A percentile compares a stretch with the other conserved stretches of the same genome.
These are phyloP conservation scores for Syngnathus scovelli DNA, from an alignment of 2,113 vertebrate genomes.

Conservation along the genomic window DNA sequence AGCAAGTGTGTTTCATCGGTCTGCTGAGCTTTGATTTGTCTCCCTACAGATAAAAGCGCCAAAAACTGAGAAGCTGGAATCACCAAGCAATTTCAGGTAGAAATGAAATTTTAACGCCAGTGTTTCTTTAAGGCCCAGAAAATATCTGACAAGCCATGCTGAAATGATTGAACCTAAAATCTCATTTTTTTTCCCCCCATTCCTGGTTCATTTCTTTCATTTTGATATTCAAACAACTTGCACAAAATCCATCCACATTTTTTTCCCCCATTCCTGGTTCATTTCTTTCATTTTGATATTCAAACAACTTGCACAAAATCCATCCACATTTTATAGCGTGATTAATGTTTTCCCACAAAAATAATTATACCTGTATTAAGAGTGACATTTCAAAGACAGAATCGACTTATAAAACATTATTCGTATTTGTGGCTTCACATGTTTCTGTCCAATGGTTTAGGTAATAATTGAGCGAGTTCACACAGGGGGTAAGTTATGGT, in stretches of 20 bases:
- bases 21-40: constrained; percentile 1
- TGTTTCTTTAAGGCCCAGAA: constrained; percentile 17
- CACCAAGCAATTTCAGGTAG: constrained; percentile 37
- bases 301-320: constrained; percentile 8
- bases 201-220: no score
- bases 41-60: constrained; percentile 42
- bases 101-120: constrained; percentile 2
- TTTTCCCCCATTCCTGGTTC: neutral
- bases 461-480: constrained; percentile 20
- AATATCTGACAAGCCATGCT: constrained; percentile 9
- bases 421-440: constrained; percentile 5
- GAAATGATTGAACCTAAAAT: constrained; percentile 1
- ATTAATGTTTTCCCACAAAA: constrained; percentile 37
- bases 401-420: constrained; percentile 19
- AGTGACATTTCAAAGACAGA: constrained; percentile 41
- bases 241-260: constrained; percentile 32
- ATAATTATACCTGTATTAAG: constrained; percentile 34
- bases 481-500: neutral
- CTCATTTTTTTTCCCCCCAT: neutral
- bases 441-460: constrained; percentile 24
- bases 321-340: constrained; percentile 28
- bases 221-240: no score
- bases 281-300: no score
- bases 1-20: neutral
- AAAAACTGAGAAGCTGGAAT: constrained; percentile 43